phyloP scores from a whole-genome alignment of 2,888 invertebrate species.

The Drosophila anceps region DNA sequence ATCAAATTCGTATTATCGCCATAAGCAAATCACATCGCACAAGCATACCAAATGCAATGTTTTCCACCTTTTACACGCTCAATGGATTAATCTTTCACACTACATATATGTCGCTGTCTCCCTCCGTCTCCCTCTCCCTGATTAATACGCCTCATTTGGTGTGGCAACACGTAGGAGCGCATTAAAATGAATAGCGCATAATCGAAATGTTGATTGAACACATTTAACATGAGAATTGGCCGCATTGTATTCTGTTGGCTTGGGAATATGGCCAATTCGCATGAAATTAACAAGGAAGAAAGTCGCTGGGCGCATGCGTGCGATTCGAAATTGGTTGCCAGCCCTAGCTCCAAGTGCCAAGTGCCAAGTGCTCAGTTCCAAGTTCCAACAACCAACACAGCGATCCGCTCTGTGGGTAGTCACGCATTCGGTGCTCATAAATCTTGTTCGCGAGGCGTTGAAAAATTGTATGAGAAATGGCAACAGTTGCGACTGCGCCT shows the following conservation, averaged over 20 bases:
- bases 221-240: slow-evolving; percentile 65
- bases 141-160: slow-evolving; percentile 54
- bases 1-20: not conserved
- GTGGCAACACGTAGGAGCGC: slow-evolving; percentile 53
- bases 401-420: slow-evolving; percentile 61
- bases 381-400: not conserved
- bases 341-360: not conserved
- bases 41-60: slow-evolving; percentile 15
- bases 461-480: slow-evolving; percentile 71
- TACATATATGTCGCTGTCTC: not conserved
- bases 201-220: slow-evolving; percentile 77
- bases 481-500: slow-evolving; percentile 67
- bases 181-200: slow-evolving; percentile 69
- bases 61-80: slow-evolving; percentile 8
- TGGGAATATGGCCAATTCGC: slow-evolving; percentile 53
- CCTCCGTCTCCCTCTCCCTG: not conserved
- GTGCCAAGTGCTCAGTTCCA: not conserved
- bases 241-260: slow-evolving; percentile 26
- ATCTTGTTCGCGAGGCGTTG: slow-evolving; percentile 74
- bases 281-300: slow-evolving; percentile 72
- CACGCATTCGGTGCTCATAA: slow-evolving; percentile 76
- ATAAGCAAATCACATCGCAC: slow-evolving; percentile 3
- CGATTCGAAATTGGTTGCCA: not conserved
- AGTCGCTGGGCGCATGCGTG: slow-evolving; percentile 62
- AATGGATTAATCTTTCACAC: slow-evolving; percentile 18